These are phyloP conservation scores for Otocyon megalotis DNA, from an alignment of 2,113 vertebrate genomes.

Conservation along the genomic window DNA sequence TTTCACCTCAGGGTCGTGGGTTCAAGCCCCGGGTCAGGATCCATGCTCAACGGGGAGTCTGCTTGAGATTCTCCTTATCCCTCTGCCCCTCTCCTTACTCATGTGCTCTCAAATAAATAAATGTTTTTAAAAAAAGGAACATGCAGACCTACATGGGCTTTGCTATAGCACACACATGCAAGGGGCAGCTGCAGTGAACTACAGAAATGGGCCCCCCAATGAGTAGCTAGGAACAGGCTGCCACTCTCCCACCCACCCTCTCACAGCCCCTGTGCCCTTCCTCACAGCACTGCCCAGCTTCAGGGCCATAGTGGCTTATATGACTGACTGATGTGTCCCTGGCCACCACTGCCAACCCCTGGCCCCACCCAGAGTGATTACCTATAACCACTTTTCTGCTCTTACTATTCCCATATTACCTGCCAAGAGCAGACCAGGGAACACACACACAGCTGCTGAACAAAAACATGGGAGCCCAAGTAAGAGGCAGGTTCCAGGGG, in stretches of 20 bases:
- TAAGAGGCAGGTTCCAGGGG: background rate
- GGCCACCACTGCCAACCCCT: background rate
- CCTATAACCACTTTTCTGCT: background rate
- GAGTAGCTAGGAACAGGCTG: accelerated
- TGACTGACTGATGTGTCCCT: too few species aligned
- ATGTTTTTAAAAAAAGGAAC: background rate
- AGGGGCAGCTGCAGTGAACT: accelerated
- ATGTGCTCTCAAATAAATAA: background rate
- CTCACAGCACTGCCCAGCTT: accelerated
- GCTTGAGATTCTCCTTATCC: background rate
- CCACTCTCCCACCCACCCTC: accelerated
- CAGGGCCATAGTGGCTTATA: background rate
- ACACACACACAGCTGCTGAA: background rate
- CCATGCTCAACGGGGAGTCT: background rate
- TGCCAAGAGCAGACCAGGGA: background rate
- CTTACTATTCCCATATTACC: accelerated
- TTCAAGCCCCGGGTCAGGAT: background rate
- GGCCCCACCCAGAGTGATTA: too few species aligned
- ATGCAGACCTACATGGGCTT: background rate
- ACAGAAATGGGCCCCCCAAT: background rate
- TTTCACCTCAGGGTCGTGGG: background rate
- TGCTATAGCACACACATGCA: accelerated
- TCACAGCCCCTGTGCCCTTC: background rate
- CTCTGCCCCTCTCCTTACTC: background rate
- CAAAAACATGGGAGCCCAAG: background rate